A percentile compares a stretch with the other conserved stretches of the same genome.
These are phyloP conservation scores for Platygyra sinensis DNA, from an alignment of 64 coral and sea anemone genomes.

Conservation along the genomic window DNA sequence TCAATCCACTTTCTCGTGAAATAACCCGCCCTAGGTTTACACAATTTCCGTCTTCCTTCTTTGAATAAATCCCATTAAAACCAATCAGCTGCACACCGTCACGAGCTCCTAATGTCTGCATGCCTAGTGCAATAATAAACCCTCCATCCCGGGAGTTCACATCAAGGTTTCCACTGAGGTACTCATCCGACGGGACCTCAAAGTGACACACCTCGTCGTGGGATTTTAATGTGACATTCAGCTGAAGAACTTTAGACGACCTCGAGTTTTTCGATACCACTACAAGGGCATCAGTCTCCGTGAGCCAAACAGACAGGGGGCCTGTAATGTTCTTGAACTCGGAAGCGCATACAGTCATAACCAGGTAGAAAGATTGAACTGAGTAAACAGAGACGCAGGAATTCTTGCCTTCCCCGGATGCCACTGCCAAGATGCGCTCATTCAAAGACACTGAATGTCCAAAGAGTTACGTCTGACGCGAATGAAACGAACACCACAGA, in stretches of 20 bases:
- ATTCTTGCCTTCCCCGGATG: neutral
- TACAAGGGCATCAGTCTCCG: constrained; percentile 27
- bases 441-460: constrained; percentile 52
- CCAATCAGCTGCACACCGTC: constrained; percentile 61
- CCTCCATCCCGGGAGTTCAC: constrained; percentile 31
- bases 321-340: constrained; percentile 7
- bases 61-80: constrained; percentile 40
- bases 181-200: neutral
- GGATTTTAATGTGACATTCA: constrained; percentile 10
- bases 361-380: neutral
- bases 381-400: constrained; percentile 31
- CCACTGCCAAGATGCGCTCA: constrained; percentile 48
- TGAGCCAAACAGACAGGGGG: constrained; percentile 24
- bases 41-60: constrained; percentile 25
- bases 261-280: constrained; percentile 40
- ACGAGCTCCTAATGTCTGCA: constrained; percentile 43
- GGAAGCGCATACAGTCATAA: constrained; percentile 28
- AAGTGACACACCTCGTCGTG: constrained; percentile 6
- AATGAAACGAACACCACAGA: constrained; percentile 71
- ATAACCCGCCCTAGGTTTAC: constrained; percentile 48
- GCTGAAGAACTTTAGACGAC: constrained; percentile 6
- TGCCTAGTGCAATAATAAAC: constrained; percentile 60
- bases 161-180: constrained; percentile 58
- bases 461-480: constrained; percentile 51
- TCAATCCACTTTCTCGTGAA: constrained; percentile 25